Evolutionary conservation across 2,797 vertebrate genomes (phyloP).

Genomic region (Darevskia nairensis): DNA sequence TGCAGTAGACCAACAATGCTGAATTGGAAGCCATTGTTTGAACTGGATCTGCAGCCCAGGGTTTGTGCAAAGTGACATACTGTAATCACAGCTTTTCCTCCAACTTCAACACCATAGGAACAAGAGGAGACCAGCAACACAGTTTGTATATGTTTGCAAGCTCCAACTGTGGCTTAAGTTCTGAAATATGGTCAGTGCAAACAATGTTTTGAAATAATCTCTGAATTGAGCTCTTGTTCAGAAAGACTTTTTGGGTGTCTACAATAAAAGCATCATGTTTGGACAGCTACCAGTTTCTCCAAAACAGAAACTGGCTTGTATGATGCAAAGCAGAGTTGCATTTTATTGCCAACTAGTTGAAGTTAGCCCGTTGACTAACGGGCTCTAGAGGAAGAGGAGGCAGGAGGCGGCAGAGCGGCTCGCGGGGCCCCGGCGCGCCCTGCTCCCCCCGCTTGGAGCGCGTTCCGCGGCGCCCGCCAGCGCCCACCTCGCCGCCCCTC

Average conservation of each 20-base stretch:
- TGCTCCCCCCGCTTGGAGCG: too few relatives aligned
- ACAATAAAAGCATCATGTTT: constrained; percentile 43
- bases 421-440: too few relatives aligned
- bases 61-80: neutral
- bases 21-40: neutral
- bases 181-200: neutral
- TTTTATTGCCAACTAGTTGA: constrained; percentile 48
- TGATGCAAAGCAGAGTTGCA: constrained; percentile 31
- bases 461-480: too few relatives aligned
- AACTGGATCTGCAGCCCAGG: neutral
- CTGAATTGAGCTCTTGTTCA: neutral
- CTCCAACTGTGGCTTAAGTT: neutral
- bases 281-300: constrained; percentile 41
- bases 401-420: too few relatives aligned
- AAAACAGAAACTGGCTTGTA: constrained; percentile 22
- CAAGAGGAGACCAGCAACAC: neutral
- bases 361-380: too few relatives aligned
- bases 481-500: too few relatives aligned
- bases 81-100: neutral
- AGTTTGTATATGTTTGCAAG: neutral
- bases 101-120: neutral
- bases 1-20: too few relatives aligned
- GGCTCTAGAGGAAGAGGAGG: too few relatives aligned
- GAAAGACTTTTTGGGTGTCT: constrained; percentile 21
- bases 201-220: neutral